Base-by-base conservation (phyloP, 2,797 vertebrate species). In the Craterocephalus amniculus region DNA sequence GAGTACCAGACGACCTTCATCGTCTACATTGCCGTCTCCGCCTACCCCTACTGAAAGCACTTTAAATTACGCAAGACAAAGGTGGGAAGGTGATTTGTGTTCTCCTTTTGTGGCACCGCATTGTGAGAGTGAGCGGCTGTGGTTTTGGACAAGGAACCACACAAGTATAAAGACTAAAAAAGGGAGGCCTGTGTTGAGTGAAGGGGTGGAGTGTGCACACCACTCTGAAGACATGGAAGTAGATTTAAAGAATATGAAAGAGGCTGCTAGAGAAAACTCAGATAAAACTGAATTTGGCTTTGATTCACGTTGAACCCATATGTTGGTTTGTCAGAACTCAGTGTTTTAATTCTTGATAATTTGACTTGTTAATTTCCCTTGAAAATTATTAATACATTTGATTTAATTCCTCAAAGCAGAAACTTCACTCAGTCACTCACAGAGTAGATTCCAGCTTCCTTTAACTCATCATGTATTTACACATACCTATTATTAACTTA, bases 1-100 rank as follows among this genome's bases (percentile, higher is more conserved):
- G 98, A 99, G 73, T 99, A 99, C 79, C 97, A 95, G 93, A 99
- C 97, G 22, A 97, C 97, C 34, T 99, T 99, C 91, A 96, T 99
- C 29, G 95, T 99, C 35, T 99, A 99, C 79, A 97, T 99, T 69
- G 96, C 97, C 0, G 97, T 99, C 72, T 97, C 98, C 2, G 95
- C 96, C 89, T 98, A 97, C 87, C 97, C 97, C 1, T 99, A 98
- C 91, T 99, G 90, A 94, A 85, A 91, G 89, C 84, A 89, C 93
- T 92, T 93, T 93, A 83, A 76, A 71, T 16, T 34, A 71, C n/a
- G 1, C 0, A 13, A 66, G 67, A 62, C 57, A 48, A 66, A 61
- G 29, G 60, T 67, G 70, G 35, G 6, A 36, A 2, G 55, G 58
- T 54, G 32, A 51, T 36, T 18, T 27, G 48, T 2, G 2, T 31